Evolutionary conservation across 2,797 vertebrate genomes (phyloP).

Genomic region (Carapus acus): DNA sequence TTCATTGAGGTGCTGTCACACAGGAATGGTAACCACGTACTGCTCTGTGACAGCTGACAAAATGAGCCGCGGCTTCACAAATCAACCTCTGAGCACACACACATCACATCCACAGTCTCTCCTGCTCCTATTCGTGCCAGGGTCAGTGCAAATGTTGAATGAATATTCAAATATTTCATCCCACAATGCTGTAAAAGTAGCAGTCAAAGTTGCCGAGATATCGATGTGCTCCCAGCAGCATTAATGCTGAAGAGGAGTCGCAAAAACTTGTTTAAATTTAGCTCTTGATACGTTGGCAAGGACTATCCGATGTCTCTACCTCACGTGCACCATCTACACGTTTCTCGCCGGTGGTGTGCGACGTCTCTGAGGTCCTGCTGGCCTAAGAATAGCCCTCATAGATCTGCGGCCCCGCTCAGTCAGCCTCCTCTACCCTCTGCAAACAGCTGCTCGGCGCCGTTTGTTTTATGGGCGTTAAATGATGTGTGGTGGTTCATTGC

Average conservation of each 20-base stretch:
- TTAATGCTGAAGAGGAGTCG: not conserved
- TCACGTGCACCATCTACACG: not conserved
- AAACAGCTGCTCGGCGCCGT: slow-evolving; percentile 53
- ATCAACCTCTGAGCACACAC: slow-evolving; percentile 3
- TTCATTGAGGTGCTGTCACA: slow-evolving; percentile 15
- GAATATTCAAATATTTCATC: too few species aligned
- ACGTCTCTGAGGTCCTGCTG: slow-evolving; percentile 21
- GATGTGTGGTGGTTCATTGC: too few species aligned
- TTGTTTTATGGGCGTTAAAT: not conserved
- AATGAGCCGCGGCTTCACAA: slow-evolving; percentile 2
- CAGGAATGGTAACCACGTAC: slow-evolving; percentile 18
- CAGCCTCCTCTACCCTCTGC: slow-evolving; percentile 44
- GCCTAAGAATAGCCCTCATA: slow-evolving; percentile 64
- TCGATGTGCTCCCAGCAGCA: not conserved
- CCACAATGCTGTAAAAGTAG: not conserved
- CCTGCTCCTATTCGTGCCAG: too few species aligned
- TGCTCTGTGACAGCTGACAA: slow-evolving; percentile 15
- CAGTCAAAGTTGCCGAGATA: not conserved
- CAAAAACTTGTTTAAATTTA: not conserved
- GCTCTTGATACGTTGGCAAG: not conserved
- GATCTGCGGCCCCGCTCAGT: slow-evolving; percentile 58
- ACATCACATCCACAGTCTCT: too few species aligned
- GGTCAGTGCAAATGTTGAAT: too few species aligned
- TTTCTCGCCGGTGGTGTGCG: slow-evolving; percentile 23
- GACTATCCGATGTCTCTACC: not conserved